Conservation (phyloP, 2,797 vertebrate species). For the Protosalanx chinensis region DNA sequence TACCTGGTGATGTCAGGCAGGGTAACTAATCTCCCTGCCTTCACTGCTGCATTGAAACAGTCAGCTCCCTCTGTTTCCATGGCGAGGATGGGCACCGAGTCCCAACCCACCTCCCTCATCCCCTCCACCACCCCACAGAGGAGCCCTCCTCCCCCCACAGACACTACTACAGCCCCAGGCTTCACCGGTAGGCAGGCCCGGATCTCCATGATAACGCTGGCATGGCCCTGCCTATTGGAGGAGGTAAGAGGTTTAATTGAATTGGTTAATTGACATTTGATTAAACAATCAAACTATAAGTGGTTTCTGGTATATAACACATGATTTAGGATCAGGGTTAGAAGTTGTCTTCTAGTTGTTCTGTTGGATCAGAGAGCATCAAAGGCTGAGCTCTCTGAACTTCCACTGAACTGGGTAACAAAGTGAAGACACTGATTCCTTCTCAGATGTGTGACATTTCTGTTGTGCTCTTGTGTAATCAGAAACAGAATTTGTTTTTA, state of each 20-base stretch:
- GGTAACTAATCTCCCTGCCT: constrained; percentile 68
- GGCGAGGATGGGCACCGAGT: constrained; percentile 70
- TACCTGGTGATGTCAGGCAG: constrained; percentile 80
- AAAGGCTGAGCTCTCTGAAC: no score
- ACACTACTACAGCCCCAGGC: constrained; percentile 74
- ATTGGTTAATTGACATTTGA: not conserved
- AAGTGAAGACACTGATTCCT: no score
- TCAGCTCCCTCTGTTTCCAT: constrained; percentile 77
- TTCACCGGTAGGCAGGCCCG: constrained; percentile 55
- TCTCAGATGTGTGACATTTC: no score
- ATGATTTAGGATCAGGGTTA: no score
- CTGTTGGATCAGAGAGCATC: no score
- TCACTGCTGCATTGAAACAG: constrained; percentile 72
- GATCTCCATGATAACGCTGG: constrained; percentile 69
- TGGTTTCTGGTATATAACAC: no score
- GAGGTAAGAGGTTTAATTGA: not conserved
- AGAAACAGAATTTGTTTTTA: no score
- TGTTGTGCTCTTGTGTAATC: no score
- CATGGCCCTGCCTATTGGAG: constrained; percentile 70
- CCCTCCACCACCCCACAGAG: constrained; percentile 76
- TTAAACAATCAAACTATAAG: no score
- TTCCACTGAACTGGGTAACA: no score
- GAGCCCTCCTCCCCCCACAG: constrained; percentile 79
- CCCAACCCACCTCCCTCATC: constrained; percentile 72
- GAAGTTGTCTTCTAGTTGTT: no score